Conservation (phyloP, 2,888 invertebrate species). For the Chalcosyrphus nemorum region DNA sequence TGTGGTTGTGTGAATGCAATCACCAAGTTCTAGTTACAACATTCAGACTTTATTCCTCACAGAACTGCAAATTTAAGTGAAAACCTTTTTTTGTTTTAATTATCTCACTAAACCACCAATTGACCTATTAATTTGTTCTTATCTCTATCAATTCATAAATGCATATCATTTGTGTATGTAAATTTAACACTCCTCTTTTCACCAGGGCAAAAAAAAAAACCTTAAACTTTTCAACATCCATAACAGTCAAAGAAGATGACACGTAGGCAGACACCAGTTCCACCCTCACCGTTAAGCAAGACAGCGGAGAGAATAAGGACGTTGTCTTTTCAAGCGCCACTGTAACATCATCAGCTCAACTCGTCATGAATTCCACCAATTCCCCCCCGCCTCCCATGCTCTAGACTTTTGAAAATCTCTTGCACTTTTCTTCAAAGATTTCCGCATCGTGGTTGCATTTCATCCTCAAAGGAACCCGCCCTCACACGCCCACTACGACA, state of each 20-base stretch:
- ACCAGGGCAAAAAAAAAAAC: too few relatives aligned
- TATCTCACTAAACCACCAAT: too few relatives aligned
- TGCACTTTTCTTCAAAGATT: conserved; percentile 46
- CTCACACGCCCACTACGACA: conserved; percentile 1
- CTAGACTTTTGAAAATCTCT: conserved; percentile 42
- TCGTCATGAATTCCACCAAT: background rate
- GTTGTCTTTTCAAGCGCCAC: background rate
- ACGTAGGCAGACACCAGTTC: conserved; percentile 16
- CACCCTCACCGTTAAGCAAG: background rate
- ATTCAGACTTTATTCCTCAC: too few relatives aligned
- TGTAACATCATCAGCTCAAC: conserved; percentile 19
- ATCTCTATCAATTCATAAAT: too few relatives aligned
- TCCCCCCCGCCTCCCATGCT: too few relatives aligned
- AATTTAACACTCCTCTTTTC: too few relatives aligned
- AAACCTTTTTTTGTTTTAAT: too few relatives aligned
- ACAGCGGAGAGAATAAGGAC: background rate
- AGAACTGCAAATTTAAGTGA: too few relatives aligned
- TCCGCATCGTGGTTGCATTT: conserved; percentile 64
- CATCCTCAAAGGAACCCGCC: conserved; percentile 38
- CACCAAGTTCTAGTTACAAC: too few relatives aligned
- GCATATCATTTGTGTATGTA: too few relatives aligned
- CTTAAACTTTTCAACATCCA: background rate
- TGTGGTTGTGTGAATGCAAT: too few relatives aligned
- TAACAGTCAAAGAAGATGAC: background rate
- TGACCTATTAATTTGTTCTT: too few relatives aligned